Evolutionary conservation across 2,113 vertebrate species (phyloP), one percentile per base, ranked within the genome.

Genomic region (Vanacampus margaritifer): DNA sequence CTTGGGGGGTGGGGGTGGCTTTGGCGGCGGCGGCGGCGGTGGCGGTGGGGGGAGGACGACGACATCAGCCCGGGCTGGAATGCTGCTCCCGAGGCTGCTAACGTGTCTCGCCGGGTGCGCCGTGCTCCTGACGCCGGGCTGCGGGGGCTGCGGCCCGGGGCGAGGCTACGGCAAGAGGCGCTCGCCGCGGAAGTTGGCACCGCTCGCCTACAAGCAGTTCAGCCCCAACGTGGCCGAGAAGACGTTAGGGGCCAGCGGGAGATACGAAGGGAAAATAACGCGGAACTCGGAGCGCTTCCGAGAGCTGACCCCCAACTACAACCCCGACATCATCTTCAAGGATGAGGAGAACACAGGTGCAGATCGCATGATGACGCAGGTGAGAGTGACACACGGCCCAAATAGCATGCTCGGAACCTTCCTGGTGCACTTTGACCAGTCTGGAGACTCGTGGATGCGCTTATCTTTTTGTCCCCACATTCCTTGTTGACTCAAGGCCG

Each of bases 261-360:
- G 94, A 72, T 95, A 95, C 84, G 95, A 98, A 75, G 95, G 95
- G 67, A 98, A 98, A 88, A 95, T 97, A 70, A 94, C 93, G 53
- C 92, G 94, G 59, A 94, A 86, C 90, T 95, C 95, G 0, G 95
- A 96, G 84, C 94, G 96, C 88, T 98, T 96, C 92, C 96, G 94
- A 91, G 95, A 98, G 84, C 94, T 97, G 75, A 95, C 92, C 67
- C 94, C 95, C 36, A 97, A 98, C 92, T 98, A 97, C 92, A 98
- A 98, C 79, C 95, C 96, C 26, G 96, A 98, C 93, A 98, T 98
- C 93, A 95, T 97, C 90, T 98, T 98, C 91, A 98, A 98, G 88
- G 95, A 98, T 92, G 95, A 98, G 90, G 96, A 98, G 92, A 97
- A 97, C 89, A 97, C 95, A 64, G 96, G 96, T 78, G 96, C 96